Evolutionary conservation across 2,888 invertebrate genomes (phyloP).

Genomic region (Carpatolechia fugitivella): DNA sequence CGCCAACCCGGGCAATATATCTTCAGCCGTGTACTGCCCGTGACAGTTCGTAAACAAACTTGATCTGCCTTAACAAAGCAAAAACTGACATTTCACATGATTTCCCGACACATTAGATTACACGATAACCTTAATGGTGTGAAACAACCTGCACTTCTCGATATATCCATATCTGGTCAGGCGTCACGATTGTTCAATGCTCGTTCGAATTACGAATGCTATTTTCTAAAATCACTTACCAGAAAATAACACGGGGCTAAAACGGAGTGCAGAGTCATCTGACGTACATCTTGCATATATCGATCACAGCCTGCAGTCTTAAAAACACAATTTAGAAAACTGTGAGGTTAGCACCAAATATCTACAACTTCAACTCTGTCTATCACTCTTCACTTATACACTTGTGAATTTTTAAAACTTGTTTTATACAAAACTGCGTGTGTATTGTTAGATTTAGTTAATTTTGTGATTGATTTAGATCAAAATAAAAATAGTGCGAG

Average conservation of each 20-base stretch:
- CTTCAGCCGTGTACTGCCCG: conserved; percentile 79
- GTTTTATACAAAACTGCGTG: conserved; percentile 1
- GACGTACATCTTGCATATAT: conserved; percentile 77
- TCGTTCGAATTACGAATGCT: conserved; percentile 23
- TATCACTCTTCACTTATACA: conserved; percentile 53
- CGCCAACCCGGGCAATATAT: conserved; percentile 80
- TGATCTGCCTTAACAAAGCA: conserved; percentile 76
- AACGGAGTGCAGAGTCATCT: conserved; percentile 70
- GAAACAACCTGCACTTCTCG: conserved; percentile 19
- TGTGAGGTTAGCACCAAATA: conserved; percentile 75
- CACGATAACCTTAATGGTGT: conserved; percentile 22
- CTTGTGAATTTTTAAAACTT: not conserved
- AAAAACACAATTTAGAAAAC: conserved; percentile 73
- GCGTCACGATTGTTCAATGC: conserved; percentile 28
- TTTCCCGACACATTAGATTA: conserved; percentile 28
- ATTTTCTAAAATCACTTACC: conserved; percentile 49
- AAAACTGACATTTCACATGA: conserved; percentile 34
- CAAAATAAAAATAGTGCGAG: conserved; percentile 77
- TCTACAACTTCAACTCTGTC: conserved; percentile 43
- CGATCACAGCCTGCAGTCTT: conserved; percentile 77
- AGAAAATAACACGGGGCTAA: conserved; percentile 57
- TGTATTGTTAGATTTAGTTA: not conserved
- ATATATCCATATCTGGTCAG: conserved; percentile 30
- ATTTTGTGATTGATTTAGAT: conserved; percentile 46
- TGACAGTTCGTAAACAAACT: conserved; percentile 81